phyloP scores from a whole-genome alignment of 2,113 vertebrate species.

The Leptocoma aspasia region DNA sequence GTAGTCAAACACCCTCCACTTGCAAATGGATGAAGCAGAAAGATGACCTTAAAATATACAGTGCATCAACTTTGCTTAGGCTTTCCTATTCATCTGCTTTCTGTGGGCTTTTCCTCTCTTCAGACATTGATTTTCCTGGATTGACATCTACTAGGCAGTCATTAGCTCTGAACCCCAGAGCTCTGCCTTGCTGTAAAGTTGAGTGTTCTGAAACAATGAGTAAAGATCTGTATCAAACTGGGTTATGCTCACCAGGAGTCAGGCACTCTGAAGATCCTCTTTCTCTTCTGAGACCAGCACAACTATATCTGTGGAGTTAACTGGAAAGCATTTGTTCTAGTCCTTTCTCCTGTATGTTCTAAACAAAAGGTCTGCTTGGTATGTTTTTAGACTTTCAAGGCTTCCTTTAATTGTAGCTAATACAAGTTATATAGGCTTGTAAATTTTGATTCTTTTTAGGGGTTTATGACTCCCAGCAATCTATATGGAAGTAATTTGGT shows the following conservation, averaged over 20 bases:
- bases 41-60: background rate
- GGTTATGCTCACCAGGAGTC: background rate
- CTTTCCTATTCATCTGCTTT: background rate
- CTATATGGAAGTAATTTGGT: background rate
- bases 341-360: background rate
- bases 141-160: background rate
- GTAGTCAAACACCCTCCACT: background rate
- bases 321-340: background rate
- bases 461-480: background rate
- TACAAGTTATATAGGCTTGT: background rate
- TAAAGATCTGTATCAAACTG: background rate
- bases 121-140: background rate
- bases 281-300: background rate
- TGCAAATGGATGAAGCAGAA: background rate
- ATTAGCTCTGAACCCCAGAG: background rate
- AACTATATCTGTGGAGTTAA: background rate
- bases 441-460: background rate
- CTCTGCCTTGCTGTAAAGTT: background rate
- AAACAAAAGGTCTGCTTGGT: background rate
- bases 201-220: background rate
- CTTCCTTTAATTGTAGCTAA: background rate
- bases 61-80: background rate
- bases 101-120: background rate
- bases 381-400: background rate
- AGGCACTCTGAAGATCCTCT: background rate